Conservation (phyloP, 2,888 invertebrate species). For the Caenorhabditis auriculariae region DNA sequence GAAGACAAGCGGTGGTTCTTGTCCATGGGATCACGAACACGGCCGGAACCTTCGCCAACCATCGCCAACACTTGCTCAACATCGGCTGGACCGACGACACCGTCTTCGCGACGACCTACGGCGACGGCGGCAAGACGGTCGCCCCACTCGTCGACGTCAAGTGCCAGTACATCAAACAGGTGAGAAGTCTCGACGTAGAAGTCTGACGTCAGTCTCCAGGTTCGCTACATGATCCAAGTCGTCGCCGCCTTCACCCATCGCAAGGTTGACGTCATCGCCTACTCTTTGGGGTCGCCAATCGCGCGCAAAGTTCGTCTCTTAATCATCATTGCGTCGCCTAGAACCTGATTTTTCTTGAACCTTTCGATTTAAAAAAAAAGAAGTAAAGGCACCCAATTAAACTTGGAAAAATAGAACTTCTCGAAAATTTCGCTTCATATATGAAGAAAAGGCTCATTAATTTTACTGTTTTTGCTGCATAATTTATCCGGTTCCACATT, state of each 20-base stretch:
- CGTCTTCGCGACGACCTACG: slow-evolving; percentile 38
- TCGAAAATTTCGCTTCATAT: no score
- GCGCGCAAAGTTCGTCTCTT: slow-evolving; percentile 51
- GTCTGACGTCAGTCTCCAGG: slow-evolving; percentile 20
- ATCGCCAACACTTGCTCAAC: slow-evolving; percentile 28
- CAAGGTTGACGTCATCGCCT: slow-evolving; percentile 53
- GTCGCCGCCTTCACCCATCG: slow-evolving; percentile 43
- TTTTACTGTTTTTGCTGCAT: no score
- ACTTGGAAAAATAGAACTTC: no score
- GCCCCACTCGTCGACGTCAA: slow-evolving; percentile 40
- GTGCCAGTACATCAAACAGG: slow-evolving; percentile 50
- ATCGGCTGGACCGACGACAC: no score
- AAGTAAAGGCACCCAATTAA: no score
- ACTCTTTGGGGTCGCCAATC: slow-evolving; percentile 57
- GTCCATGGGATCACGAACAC: slow-evolving; percentile 40
- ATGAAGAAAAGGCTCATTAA: no score
- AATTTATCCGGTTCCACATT: no score
- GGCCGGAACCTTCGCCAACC: slow-evolving; percentile 34
- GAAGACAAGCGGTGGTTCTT: slow-evolving; percentile 38
- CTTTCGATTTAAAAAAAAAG: no score
- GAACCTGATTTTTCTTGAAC: no score
- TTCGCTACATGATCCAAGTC: slow-evolving; percentile 44
- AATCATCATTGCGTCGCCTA: no score
- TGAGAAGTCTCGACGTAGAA: slow-evolving; percentile 9
- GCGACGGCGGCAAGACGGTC: slow-evolving; percentile 56